Evolutionary conservation across 2,797 vertebrate genomes (phyloP), one percentile per base, ranked within the genome.

Genomic region (Ptychadena robeensis): DNA sequence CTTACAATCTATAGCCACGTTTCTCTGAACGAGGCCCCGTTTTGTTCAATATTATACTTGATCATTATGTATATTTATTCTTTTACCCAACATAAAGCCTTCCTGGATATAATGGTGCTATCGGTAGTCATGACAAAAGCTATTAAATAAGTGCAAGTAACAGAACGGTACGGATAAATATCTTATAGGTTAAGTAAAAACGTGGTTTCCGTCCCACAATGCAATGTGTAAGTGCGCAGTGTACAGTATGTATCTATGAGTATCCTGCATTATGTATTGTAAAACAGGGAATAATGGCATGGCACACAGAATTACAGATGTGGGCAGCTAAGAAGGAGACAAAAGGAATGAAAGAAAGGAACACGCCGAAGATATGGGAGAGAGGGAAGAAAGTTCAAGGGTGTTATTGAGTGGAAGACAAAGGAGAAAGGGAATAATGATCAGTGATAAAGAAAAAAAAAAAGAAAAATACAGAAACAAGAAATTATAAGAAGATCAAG

Each of bases 261-360:
- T 73, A 28, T 31, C 73, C 66, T 66, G 69, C 73, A 57, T 73
- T 83, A 68, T 78, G 48, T 66, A 65, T 73, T 83, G 44, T 84
- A 34, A 73, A 79, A 79, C 18, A 53, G 2, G 38, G 1, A 2
- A 81, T 81, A 74, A 82, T 82, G 73, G 64, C 57, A 61, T 64
- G 48, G 9, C 38, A 32, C 34, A 64, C 12, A 80, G 69, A 71
- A 70, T 74, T 80, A 84, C 25, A 74, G 37, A 74, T 70, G 67
- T 69, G 75, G 81, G 69, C 81, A 78, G 81, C 73, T 70, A 37
- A 65, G 79, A 48, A 44, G 48, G 64, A 75, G 64, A 71, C 31
- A 64, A 69, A 30, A 75, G 80, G 78, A 66, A 85, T 66, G 48
- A 57, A 80, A 75, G 65, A 76, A 76, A 85, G 57, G 63, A 64